Evolutionary conservation across 2,888 invertebrate genomes (phyloP), one percentile per base, ranked within the genome.

Genomic region (Buathra laborator): DNA sequence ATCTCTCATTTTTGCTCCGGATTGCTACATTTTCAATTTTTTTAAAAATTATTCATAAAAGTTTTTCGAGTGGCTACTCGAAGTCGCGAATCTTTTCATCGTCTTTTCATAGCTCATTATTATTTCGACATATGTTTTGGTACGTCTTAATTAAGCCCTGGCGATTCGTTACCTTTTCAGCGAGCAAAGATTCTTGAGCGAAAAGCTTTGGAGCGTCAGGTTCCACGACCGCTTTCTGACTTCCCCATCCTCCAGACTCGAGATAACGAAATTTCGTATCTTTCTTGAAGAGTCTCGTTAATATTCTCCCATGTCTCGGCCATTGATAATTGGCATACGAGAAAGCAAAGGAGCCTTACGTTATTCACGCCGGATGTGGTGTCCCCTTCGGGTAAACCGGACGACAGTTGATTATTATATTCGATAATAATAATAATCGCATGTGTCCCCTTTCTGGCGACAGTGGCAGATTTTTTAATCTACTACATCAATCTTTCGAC

Each of bases 341-440:
- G 77, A 77, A 76, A 48, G 32, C 76, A 19, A 19, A 12, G 1
- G 16, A 12, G 53, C 46, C 48, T 46, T n/a, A 16, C 44, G 67
- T 43, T 56, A 74, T 81, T 37, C n/a, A 64, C 32, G 68, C 81
- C 84, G 84, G 84, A 84, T 78, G 84, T 75, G 70, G 68, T 81
- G 81, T 77, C 67, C 12, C 71, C 46, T 70, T 64, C 24, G 51
- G 66, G 46, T 43, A 62, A 51, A 59, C 59, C 77, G 62, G 71
- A 77, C 68, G 84, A 81, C 72, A 81, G 37, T 48, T 64, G 53
- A 64, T 84, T 78, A 81, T 84, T 78, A 78, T 70, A 78, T 84
- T 81, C 78, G 84, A 84, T 84, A 81, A 84, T 84, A 84, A 84
- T 81, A 81, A 84, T 78, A 77, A 84, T 81, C 64, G 84, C 84